A percentile compares a stretch with the other conserved stretches of the same genome.
Conservation (phyloP, 2,113 vertebrate species). For the Pholis gunnellus region DNA sequence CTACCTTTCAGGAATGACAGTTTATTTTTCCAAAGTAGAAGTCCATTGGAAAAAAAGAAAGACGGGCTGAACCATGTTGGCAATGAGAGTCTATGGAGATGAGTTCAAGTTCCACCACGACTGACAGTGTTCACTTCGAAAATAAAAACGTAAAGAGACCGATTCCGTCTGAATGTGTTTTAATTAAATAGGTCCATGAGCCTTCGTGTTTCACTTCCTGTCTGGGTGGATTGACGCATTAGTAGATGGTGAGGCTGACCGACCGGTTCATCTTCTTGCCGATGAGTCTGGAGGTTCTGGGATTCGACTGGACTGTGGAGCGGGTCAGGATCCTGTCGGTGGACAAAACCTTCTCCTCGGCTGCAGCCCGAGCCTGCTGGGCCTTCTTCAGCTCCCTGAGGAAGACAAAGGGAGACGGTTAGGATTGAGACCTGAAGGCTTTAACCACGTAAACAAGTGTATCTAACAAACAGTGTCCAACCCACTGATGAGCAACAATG, state of each 20-base stretch:
- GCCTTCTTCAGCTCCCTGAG: conserved; percentile 97
- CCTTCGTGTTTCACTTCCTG: conserved; percentile 17
- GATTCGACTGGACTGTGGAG: conserved; percentile 89
- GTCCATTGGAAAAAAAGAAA: neutral
- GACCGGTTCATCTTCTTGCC: conserved; percentile 99
- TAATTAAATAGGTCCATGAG: conserved; percentile 50
- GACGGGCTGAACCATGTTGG: conserved; percentile 36
- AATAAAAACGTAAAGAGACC: neutral
- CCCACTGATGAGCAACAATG: neutral
- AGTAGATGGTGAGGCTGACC: conserved; percentile 97
- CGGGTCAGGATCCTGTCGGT: conserved; percentile 93
- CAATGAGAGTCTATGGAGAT: conserved; percentile 27
- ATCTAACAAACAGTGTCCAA: neutral
- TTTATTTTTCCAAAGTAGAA: neutral
- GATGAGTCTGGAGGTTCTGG: conserved; percentile 89
- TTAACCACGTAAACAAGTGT: too few species aligned
- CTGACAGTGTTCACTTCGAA: conserved; percentile 1
- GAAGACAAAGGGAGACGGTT: conserved; percentile 25
- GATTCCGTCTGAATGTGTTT: neutral
- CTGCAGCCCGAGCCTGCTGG: conserved; percentile 93
- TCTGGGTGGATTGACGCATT: conserved; percentile 55
- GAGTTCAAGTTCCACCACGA: conserved; percentile 40
- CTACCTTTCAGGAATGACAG: conserved; percentile 55
- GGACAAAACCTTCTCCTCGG: conserved; percentile 92
- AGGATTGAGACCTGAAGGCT: too few species aligned